Percentiles rank a stretch among this genome's conserved stretches.
phyloP scores from a whole-genome alignment of 2,797 vertebrate species.

The Ctenopoma multispine region DNA sequence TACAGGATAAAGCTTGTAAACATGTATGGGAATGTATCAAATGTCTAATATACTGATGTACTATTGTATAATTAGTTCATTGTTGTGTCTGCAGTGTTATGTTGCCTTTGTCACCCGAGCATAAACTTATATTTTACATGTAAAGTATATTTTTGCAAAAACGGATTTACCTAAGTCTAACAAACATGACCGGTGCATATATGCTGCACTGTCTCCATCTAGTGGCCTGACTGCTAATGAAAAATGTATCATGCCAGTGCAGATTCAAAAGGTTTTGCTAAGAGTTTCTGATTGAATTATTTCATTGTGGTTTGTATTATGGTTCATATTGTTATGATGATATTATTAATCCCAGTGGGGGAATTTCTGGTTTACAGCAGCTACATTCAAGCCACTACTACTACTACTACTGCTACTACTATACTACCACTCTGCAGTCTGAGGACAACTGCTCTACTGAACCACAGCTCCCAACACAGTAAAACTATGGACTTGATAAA shows the following conservation, averaged over 20 bases:
- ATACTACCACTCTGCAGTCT: too few species aligned
- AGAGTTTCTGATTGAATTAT: background rate
- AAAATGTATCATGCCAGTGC: background rate
- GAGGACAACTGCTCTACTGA: too few species aligned
- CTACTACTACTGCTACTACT: too few species aligned
- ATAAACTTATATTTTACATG: background rate
- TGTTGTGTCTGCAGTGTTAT: background rate
- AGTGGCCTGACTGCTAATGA: slow-evolving; percentile 18
- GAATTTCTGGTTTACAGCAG: too few species aligned
- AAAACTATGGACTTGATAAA: too few species aligned
- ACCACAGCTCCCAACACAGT: too few species aligned
- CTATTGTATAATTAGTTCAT: too few species aligned
- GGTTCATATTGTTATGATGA: background rate
- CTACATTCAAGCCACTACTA: too few species aligned
- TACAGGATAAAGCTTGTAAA: background rate
- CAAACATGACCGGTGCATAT: background rate
- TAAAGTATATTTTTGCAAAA: background rate
- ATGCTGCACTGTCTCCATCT: slow-evolving; percentile 54
- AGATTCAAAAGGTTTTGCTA: background rate
- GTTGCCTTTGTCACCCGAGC: background rate
- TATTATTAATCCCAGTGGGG: too few species aligned
- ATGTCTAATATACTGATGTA: too few species aligned
- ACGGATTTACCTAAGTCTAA: background rate
- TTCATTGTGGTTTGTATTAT: background rate
- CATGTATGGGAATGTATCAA: background rate